Evolutionary conservation across 2,888 invertebrate genomes (phyloP), one percentile per base, ranked within the genome.

Genomic region (Lingula anatina): DNA sequence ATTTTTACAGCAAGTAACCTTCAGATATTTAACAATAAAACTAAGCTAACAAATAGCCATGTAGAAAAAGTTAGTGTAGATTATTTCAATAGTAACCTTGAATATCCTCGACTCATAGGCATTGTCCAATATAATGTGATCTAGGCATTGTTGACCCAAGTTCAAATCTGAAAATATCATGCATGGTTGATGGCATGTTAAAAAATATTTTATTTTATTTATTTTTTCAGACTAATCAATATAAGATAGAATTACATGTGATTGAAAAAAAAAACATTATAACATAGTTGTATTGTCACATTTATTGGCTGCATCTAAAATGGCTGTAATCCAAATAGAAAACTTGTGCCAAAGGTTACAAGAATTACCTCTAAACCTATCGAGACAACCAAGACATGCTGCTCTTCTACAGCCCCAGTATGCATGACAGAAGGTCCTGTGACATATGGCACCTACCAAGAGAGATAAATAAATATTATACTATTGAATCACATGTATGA

Each of bases 351-450:
- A n/a, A n/a, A n/a, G n/a, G n/a, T n/a, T n/a, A n/a, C n/a, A n/a
- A n/a, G n/a, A n/a, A 31, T 46, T 52, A 73, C 71, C 73, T 65
- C 61, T 67, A 31, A 74, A 69, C 47, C 55, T 61, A 23, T 54
- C 61, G n/a, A 74, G 49, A 55, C 74, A 74, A 2, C 74, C 74
- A 15, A 54, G 46, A 56, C 74, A 74, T 44, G 62, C 66, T 23
- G 53, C 55, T 48, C 62, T 69, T 15, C 61, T 55, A 61, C 74
- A 74, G 1, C 72, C 71, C 74, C 74, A 74, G 62, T 72, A 73
- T 3, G 68, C 62, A 55, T 72, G 71, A 46, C 74, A 73, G 55
- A 59, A 74, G 5, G 59, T 46, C 15, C 70, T 56, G 46, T 62
- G 62, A 55, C 74, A 74, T 20, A 72, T 36, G 3, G 46, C 40